Evolutionary conservation across 2,113 vertebrate genomes (phyloP).

Genomic region (Phalacrocorax aristotelis): DNA sequence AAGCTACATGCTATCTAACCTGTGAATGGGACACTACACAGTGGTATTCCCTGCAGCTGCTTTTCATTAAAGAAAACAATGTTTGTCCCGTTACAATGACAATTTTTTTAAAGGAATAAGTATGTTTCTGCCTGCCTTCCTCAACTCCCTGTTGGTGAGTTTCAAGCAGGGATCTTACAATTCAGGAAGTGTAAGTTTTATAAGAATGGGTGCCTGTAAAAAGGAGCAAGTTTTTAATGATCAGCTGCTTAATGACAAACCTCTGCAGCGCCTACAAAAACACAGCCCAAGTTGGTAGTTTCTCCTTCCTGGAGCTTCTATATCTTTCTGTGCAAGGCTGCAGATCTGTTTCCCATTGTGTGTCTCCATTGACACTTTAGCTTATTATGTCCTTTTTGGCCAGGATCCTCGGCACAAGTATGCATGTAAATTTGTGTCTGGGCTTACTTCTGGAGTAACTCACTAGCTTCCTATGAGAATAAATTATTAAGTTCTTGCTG

Average conservation of each 20-base stretch:
- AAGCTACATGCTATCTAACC: neutral
- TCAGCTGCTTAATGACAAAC: neutral
- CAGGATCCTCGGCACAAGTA: neutral
- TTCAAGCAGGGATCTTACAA: neutral
- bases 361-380: neutral
- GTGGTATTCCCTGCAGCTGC: neutral
- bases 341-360: neutral
- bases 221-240: neutral
- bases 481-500: neutral
- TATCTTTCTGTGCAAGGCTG: neutral
- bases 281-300: neutral
- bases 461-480: neutral
- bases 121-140: neutral
- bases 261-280: neutral
- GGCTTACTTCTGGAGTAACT: neutral
- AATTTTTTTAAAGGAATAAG: neutral
- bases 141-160: neutral
- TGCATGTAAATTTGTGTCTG: neutral
- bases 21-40: neutral
- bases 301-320: neutral
- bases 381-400: neutral
- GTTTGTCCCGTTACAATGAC: neutral
- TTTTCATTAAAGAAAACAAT: neutral
- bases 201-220: neutral
- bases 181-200: neutral